A percentile compares a stretch with the other conserved stretches of the same genome.
Conservation (phyloP, 2,888 invertebrate species). For the Protophormia terraenovae region DNA sequence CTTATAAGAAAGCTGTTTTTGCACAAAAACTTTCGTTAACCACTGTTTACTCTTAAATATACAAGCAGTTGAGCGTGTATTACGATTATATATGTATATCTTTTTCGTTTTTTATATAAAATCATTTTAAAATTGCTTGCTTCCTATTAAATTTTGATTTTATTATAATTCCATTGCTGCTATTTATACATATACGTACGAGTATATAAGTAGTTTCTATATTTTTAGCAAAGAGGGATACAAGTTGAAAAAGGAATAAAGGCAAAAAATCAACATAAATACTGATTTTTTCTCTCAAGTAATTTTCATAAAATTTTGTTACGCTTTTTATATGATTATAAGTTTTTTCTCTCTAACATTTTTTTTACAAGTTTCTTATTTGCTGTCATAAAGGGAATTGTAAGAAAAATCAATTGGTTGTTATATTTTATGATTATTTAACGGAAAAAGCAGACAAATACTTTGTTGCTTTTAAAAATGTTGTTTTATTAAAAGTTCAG, state of each 20-base stretch:
- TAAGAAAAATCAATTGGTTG: constrained; percentile 5
- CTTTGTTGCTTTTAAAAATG: background rate
- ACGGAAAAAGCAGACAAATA: background rate
- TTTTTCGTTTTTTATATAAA: background rate
- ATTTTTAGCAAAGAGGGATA: background rate
- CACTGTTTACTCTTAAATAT: background rate
- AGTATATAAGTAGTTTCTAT: background rate
- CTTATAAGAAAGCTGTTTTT: too few relatives aligned
- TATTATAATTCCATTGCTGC: background rate
- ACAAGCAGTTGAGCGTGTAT: background rate
- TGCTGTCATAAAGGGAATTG: background rate
- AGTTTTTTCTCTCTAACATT: background rate
- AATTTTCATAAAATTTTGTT: constrained; percentile 23
- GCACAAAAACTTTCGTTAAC: background rate
- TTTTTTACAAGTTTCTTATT: background rate
- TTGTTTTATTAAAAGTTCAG: background rate
- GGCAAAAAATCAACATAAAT: background rate
- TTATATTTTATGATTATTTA: constrained; percentile 10
- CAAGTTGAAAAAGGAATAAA: background rate
- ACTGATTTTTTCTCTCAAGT: background rate
- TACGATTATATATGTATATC: background rate
- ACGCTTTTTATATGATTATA: background rate
- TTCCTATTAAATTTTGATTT: constrained; percentile 38
- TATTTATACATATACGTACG: background rate
- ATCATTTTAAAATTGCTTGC: constrained; percentile 17